Evolutionary conservation across 2,888 invertebrate genomes (phyloP), one percentile per base, ranked within the genome.

Genomic region (Diabrotica balteata): DNA sequence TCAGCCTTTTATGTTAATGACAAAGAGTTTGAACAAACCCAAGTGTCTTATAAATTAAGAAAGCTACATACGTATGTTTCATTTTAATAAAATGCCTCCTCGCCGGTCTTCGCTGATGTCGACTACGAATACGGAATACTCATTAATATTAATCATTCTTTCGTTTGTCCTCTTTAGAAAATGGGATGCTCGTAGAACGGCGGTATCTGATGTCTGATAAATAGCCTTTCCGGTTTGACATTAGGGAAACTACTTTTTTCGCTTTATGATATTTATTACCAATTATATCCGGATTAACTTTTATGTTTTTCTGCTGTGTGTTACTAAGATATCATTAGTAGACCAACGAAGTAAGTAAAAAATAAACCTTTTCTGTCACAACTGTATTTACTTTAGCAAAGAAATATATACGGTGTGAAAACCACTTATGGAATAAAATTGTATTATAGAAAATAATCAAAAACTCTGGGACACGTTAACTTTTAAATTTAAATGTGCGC

Each of bases 1-100:
- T 74, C 74, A 72, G 74, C 68, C 75, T 77, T 72, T 68, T 76
- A 74, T 75, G 73, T 73, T 73, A 75, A 76, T 72, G 68, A 68
- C 72, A 42, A 67, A 64, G 51, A 67, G 62, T 71, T 68, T 61
- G 71, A 66, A 71, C 67, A 68, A 63, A 63, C 45, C 69, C 68
- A 66, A 72, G 70, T 72, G 70, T 74, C 71, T 73, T 74, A 69
- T 72, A 70, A 73, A 74, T 70, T 70, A 72, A 73, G 73, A 69
- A 72, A 69, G 70, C 73, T 62, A 68, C 69, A 68, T 66, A 68
- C 68, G 69, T 67, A 59, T 67, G 72, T 73, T 73, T 69, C 70
- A 66, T 66, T 64, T 68, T 65, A 70, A 72, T 69, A 72, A 73
- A 73, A 69, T 71, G 64, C 69, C 62, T 44, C 52, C 17, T 57